phyloP scores from a whole-genome alignment of 2,888 invertebrate species.

The Drosophila mimetica region DNA sequence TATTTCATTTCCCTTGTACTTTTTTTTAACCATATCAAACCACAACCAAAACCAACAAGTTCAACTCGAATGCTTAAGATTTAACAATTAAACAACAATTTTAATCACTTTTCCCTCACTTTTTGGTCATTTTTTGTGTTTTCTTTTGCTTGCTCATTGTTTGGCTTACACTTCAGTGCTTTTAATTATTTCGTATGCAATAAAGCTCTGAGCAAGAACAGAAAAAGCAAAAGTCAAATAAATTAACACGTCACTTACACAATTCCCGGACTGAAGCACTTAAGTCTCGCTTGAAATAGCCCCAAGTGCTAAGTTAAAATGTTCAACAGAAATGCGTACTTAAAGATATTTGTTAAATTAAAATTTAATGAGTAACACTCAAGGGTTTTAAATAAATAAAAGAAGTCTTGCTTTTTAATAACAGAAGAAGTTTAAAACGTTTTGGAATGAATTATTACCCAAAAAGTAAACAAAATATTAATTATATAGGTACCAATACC shows the following conservation, averaged over 20 bases:
- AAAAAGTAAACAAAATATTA: not conserved
- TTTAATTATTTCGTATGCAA: conserved; percentile 67
- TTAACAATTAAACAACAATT: conserved; percentile 58
- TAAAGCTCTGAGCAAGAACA: conserved; percentile 59
- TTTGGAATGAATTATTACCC: not conserved
- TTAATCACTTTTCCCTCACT: conserved; percentile 50
- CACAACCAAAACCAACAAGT: conserved; percentile 20
- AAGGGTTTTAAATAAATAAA: not conserved
- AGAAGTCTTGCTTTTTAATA: not conserved
- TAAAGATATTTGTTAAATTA: not conserved
- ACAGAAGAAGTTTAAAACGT: not conserved
- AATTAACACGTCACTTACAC: conserved; percentile 69
- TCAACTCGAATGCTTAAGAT: conserved; percentile 40
- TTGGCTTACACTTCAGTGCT: conserved; percentile 61
- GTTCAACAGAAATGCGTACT: conserved; percentile 2
- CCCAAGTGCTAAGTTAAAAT: conserved; percentile 36
- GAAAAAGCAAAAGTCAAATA: conserved; percentile 60
- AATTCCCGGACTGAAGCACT: conserved; percentile 47
- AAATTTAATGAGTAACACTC: not conserved
- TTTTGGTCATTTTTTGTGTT: conserved; percentile 33
- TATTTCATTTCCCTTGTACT: not conserved
- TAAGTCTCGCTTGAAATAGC: conserved; percentile 37
- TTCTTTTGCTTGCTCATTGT: conserved; percentile 42
- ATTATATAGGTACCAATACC: not conserved
- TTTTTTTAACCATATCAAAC: conserved; percentile 28